These are phyloP conservation scores for Myopa tessellatipennis DNA, from an alignment of 2,888 invertebrate species.

Conservation along the genomic window DNA sequence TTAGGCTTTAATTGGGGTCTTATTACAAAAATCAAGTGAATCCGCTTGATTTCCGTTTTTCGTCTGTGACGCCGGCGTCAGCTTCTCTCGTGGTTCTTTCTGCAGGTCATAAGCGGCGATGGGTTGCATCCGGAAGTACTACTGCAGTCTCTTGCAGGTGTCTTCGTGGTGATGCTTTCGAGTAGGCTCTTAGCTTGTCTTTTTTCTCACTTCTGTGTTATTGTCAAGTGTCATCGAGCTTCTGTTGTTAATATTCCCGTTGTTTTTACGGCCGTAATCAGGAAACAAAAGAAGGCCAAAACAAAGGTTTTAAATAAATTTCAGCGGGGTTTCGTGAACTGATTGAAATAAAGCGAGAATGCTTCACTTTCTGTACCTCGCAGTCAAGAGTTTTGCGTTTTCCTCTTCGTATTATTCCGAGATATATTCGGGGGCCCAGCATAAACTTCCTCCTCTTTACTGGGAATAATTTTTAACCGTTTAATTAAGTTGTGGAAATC, in stretches of 20 bases:
- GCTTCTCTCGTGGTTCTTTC: no score
- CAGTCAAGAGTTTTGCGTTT: neutral
- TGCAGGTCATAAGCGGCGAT: no score
- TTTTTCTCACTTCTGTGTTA: neutral
- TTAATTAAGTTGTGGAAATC: slow-evolving; percentile 20
- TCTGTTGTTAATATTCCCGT: slow-evolving; percentile 8
- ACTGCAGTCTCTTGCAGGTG: neutral
- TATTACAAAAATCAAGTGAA: neutral
- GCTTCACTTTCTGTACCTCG: neutral
- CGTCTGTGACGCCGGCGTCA: no score
- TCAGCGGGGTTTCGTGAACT: slow-evolving; percentile 11
- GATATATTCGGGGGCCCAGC: neutral
- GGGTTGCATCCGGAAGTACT: neutral
- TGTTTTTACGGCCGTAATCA: neutral
- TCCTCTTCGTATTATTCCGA: neutral
- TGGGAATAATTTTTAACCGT: slow-evolving; percentile 16
- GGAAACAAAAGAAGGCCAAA: neutral
- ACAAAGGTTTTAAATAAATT: slow-evolving; percentile 19
- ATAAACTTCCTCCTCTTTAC: neutral
- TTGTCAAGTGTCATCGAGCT: neutral
- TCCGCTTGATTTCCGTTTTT: neutral
- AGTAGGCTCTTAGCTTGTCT: neutral
- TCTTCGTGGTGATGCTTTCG: neutral
- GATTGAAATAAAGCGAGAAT: slow-evolving; percentile 4
- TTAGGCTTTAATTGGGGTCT: no score